These are phyloP conservation scores for Paguma larvata DNA, from an alignment of 2,797 vertebrate species.

Conservation along the genomic window DNA sequence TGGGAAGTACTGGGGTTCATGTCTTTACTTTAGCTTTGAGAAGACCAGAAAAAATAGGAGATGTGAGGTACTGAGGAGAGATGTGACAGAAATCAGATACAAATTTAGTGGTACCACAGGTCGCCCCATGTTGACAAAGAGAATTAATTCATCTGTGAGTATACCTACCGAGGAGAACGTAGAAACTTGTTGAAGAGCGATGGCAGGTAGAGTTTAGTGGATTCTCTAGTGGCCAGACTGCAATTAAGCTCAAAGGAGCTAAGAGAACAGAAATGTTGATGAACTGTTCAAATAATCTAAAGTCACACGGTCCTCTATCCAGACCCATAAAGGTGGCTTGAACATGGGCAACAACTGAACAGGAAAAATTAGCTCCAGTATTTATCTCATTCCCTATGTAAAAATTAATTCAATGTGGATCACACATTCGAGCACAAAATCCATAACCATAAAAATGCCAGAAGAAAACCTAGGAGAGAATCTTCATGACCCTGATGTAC, in stretches of 20 bases:
- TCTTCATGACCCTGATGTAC: not conserved
- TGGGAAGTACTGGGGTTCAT: not conserved
- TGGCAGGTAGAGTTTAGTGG: not conserved
- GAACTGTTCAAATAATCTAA: not conserved
- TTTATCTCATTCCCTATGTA: not conserved
- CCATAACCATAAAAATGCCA: not conserved
- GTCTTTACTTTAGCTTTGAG: not conserved
- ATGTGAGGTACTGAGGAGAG: not conserved
- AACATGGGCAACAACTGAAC: not conserved
- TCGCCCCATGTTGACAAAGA: not conserved
- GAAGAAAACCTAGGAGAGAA: conserved; percentile 5
- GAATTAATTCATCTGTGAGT: not conserved
- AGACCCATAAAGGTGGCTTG: not conserved
- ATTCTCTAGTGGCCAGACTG: not conserved
- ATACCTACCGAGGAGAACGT: not conserved
- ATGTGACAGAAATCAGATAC: not conserved
- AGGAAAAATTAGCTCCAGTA: not conserved
- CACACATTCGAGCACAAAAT: not conserved
- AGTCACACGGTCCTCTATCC: not conserved
- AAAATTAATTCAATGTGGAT: not conserved
- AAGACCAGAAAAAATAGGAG: not conserved
- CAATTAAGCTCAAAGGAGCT: not conserved
- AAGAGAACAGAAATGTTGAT: not conserved
- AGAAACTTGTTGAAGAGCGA: not conserved
- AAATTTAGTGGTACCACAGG: not conserved